Percentiles rank a stretch among this genome's conserved stretches.
phyloP scores from a whole-genome alignment of 2,113 vertebrate species.

The Jacana jacana region DNA sequence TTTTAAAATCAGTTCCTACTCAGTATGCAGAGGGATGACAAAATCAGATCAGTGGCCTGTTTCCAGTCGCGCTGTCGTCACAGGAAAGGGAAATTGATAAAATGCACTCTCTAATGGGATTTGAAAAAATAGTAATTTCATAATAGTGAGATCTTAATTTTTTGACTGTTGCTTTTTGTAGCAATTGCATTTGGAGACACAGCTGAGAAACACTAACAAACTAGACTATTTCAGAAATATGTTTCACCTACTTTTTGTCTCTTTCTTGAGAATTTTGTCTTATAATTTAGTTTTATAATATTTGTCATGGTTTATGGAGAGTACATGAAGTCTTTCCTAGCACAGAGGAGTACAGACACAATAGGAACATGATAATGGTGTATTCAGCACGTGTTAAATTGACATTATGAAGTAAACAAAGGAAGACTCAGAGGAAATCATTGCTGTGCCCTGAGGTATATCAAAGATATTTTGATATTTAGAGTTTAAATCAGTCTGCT shows the following conservation, averaged over 20 bases:
- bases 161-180: not conserved
- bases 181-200: not conserved
- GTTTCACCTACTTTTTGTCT: not conserved
- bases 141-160: not conserved
- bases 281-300: not conserved
- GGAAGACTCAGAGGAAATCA: not conserved
- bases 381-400: not conserved
- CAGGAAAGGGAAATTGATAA: not conserved
- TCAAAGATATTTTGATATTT: constrained; percentile 28
- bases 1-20: not conserved
- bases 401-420: not conserved
- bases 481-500: constrained; percentile 31
- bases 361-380: not conserved
- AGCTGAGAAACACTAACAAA: not conserved
- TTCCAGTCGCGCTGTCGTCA: not conserved
- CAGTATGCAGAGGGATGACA: not conserved
- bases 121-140: not conserved
- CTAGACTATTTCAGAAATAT: not conserved
- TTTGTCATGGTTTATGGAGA: not conserved
- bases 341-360: not conserved
- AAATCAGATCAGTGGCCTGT: not conserved
- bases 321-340: not conserved
- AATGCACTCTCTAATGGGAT: not conserved
- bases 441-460: not conserved
- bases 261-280: not conserved